Evolutionary conservation across 1,140 invertebrate species (phyloP).

Genomic region (Drosophila aff.): DNA sequence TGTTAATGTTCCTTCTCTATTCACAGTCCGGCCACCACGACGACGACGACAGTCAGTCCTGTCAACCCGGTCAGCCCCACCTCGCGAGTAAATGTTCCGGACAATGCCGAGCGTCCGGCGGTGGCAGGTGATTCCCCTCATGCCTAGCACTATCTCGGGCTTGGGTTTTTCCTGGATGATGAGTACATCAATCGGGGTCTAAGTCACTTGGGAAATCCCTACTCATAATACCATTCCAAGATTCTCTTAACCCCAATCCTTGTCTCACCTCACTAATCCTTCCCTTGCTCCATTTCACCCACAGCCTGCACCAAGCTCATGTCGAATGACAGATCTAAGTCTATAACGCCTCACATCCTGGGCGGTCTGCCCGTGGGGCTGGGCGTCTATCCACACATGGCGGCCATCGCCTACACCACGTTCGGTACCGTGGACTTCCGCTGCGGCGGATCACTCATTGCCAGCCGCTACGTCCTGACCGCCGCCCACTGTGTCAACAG

Average conservation of each 20-base stretch:
- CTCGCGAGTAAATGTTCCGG: slow-evolving; percentile 27
- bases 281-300: background rate
- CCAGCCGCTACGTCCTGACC: slow-evolving; percentile 86
- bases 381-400: slow-evolving; percentile 81
- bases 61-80: slow-evolving; percentile 3
- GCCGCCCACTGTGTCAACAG: slow-evolving; percentile 91
- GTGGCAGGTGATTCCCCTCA: slow-evolving; percentile 20
- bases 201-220: background rate
- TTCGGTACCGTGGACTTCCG: slow-evolving; percentile 69
- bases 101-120: slow-evolving; percentile 25
- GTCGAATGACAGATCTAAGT: background rate
- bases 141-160: background rate
- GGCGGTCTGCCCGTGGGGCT: slow-evolving; percentile 59
- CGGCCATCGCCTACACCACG: slow-evolving; percentile 57
- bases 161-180: background rate
- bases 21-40: slow-evolving; percentile 2
- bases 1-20: background rate
- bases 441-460: slow-evolving; percentile 86
- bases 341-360: slow-evolving; percentile 61
- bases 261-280: no score
- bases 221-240: background rate
- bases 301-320: slow-evolving; percentile 52
- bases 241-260: background rate
- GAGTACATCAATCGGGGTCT: background rate
- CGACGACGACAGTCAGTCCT: slow-evolving; percentile 16